Conservation (phyloP, 2,888 invertebrate species). For the Phalera bucephala region DNA sequence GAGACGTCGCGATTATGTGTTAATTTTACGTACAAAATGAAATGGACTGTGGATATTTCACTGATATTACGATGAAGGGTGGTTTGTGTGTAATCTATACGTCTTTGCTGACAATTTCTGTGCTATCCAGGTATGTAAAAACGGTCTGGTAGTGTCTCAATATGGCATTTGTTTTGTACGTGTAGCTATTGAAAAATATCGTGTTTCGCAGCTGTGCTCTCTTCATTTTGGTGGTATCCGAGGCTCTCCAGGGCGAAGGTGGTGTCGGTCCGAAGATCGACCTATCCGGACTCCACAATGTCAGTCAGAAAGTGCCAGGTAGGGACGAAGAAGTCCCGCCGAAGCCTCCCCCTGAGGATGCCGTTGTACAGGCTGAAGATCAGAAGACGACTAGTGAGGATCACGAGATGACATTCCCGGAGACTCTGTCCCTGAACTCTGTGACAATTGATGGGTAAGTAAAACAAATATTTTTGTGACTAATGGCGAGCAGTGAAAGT, state of each 20-base stretch:
- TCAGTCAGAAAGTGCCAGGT: constrained; percentile 55
- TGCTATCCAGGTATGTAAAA: constrained; percentile 80
- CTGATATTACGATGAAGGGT: constrained; percentile 84
- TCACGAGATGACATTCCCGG: constrained; percentile 76
- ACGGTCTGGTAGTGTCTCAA: background rate
- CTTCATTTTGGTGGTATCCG: constrained; percentile 83
- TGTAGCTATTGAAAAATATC: constrained; percentile 10
- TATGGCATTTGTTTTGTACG: background rate
- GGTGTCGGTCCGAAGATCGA: constrained; percentile 53
- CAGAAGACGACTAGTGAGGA: constrained; percentile 30
- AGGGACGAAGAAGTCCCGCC: constrained; percentile 32
- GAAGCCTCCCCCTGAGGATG: constrained; percentile 13
- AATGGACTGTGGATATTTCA: constrained; percentile 74
- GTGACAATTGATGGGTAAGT: constrained; percentile 83
- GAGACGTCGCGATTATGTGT: constrained; percentile 59
- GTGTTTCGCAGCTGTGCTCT: constrained; percentile 78
- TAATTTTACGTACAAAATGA: constrained; percentile 76
- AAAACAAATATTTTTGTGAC: constrained; percentile 8
- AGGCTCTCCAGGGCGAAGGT: constrained; percentile 69
- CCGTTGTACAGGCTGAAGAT: constrained; percentile 14
- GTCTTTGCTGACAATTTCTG: constrained; percentile 83
- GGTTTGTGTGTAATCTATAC: constrained; percentile 83
- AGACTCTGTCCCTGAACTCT: constrained; percentile 79
- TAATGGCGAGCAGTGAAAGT: constrained; percentile 28
- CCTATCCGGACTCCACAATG: constrained; percentile 70